Evolutionary conservation across 1,140 invertebrate species (phyloP).

Genomic region (Nasonia vitripennis): DNA sequence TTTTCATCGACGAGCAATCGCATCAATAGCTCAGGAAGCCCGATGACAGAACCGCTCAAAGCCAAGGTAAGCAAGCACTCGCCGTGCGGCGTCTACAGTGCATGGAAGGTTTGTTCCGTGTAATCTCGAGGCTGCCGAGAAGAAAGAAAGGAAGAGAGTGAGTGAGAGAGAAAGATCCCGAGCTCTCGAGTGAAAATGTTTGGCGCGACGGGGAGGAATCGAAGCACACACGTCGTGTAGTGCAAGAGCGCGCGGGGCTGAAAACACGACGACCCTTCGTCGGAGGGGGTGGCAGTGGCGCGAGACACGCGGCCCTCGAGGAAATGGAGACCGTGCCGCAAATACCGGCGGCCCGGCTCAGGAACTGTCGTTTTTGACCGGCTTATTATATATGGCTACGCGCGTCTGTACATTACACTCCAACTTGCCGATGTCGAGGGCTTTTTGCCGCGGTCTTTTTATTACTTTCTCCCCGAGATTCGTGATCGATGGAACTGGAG

Average conservation of each 20-base stretch:
- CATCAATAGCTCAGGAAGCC: neutral
- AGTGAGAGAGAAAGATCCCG: neutral
- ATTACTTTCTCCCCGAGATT: neutral
- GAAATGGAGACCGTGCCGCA: conserved; percentile 59
- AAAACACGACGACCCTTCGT: neutral
- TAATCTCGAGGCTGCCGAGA: neutral
- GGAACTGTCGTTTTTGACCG: neutral
- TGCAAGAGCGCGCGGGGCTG: neutral
- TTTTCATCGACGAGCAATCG: neutral
- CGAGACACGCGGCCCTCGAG: conserved; percentile 24
- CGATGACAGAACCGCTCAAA: neutral
- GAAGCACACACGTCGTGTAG: neutral
- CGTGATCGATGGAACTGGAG: neutral
- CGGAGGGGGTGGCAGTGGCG: neutral
- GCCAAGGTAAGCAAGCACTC: conserved; percentile 1
- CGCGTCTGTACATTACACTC: neutral
- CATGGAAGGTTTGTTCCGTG: neutral
- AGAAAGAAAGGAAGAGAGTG: neutral
- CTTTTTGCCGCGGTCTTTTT: neutral
- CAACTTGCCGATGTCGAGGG: neutral
- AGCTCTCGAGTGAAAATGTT: conserved; percentile 38
- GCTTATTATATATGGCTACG: conserved; percentile 20
- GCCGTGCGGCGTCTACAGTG: neutral
- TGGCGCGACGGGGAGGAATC: conserved; percentile 43
- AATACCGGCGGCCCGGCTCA: conserved; percentile 9